These are phyloP conservation scores for Pristionchus exspectatus DNA, from an alignment of 2,888 invertebrate genomes.

Conservation along the genomic window DNA sequence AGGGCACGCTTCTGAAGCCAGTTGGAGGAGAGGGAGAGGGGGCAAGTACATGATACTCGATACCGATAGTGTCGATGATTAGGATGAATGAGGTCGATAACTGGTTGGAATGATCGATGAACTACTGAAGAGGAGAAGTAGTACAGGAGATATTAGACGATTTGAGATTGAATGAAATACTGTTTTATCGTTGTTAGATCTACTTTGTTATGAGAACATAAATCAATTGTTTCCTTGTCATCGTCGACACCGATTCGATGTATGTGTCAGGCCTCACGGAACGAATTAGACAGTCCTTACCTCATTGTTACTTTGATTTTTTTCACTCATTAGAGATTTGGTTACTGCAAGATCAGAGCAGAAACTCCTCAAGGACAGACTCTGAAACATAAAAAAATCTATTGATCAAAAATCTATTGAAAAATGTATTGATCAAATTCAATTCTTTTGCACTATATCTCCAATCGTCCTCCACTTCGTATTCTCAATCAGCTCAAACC, in stretches of 20 bases:
- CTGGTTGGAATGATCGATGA: not conserved
- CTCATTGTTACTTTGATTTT: not conserved
- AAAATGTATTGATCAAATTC: not conserved
- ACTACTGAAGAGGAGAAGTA: not conserved
- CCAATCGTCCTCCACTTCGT: not conserved
- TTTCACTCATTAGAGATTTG: not conserved
- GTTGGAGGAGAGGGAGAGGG: conserved; percentile 29
- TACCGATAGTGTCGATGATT: not conserved
- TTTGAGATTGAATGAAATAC: not conserved
- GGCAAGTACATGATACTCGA: conserved; percentile 15
- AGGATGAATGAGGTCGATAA: not conserved
- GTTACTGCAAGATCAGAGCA: not conserved
- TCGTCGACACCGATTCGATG: too few relatives aligned
- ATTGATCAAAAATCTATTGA: too few relatives aligned
- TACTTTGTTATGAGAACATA: not conserved
- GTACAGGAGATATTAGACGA: not conserved
- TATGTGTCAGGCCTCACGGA: too few relatives aligned
- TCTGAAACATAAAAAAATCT: not conserved
- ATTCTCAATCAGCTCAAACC: not conserved
- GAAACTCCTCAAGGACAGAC: not conserved
- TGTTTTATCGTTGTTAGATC: not conserved
- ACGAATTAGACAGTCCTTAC: too few relatives aligned
- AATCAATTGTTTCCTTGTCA: not conserved
- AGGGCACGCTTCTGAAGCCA: conserved; percentile 36
- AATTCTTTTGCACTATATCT: not conserved